Percentiles rank a stretch among this genome's conserved stretches.
Evolutionary conservation across 2,888 invertebrate genomes (phyloP).

Genomic region (Creontiades dilutus): DNA sequence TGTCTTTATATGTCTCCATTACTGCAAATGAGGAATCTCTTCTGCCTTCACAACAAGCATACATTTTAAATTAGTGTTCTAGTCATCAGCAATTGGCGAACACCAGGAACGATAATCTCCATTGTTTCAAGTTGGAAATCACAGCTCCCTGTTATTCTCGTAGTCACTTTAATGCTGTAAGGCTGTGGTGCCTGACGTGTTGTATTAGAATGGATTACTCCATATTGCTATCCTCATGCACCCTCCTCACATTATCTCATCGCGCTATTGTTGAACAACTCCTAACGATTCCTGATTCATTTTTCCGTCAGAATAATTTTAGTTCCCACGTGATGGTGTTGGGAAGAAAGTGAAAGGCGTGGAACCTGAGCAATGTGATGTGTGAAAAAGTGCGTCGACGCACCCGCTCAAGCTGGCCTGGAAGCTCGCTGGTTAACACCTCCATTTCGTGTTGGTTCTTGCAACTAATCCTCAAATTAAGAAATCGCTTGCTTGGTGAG

Average conservation of each 20-base stretch:
- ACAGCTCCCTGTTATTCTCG: no score
- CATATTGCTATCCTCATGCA: background rate
- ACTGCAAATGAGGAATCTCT: no score
- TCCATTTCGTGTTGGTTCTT: background rate
- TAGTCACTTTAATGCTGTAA: no score
- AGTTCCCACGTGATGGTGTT: conserved; percentile 38
- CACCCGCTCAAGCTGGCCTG: background rate
- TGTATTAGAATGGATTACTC: background rate
- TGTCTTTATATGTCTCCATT: no score
- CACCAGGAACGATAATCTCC: no score
- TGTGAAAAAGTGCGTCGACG: conserved; percentile 14
- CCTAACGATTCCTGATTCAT: conserved; percentile 13
- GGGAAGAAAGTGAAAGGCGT: conserved; percentile 53
- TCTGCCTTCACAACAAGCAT: no score
- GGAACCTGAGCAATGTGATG: background rate
- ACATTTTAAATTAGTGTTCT: no score
- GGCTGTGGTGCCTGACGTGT: no score
- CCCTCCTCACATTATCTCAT: conserved; percentile 35
- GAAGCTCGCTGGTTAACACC: background rate
- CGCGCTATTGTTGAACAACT: conserved; percentile 43
- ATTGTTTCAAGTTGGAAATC: no score
- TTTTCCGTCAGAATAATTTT: conserved; percentile 28
- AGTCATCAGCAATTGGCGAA: no score
- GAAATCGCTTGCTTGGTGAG: background rate
- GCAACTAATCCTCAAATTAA: background rate